These are phyloP conservation scores for Hirundichthys speculiger DNA, from an alignment of 2,113 vertebrate genomes.

Conservation along the genomic window DNA sequence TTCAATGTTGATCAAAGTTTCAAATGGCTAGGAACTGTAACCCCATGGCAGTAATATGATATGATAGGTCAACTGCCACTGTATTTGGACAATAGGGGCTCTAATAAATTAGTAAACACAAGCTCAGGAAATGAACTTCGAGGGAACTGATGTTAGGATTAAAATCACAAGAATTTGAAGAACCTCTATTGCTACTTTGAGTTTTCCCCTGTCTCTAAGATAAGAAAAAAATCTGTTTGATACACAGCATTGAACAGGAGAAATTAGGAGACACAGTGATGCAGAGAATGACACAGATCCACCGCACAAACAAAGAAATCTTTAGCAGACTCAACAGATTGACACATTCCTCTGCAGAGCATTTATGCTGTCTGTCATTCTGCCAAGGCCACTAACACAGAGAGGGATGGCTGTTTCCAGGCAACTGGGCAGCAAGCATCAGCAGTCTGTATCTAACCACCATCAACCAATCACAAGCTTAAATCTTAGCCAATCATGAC, in stretches of 20 bases:
- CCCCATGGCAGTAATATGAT: no score
- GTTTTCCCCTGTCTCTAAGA: no score
- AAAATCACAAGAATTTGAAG: not conserved
- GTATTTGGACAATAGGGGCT: no score
- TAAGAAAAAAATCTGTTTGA: no score
- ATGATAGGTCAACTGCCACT: no score
- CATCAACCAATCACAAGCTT: slow-evolving; percentile 66
- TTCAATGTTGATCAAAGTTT: no score
- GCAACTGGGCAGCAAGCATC: slow-evolving; percentile 75
- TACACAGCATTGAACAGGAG: not conserved
- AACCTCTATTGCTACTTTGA: no score
- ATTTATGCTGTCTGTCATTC: slow-evolving; percentile 78
- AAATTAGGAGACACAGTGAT: slow-evolving; percentile 11
- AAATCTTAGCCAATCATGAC: slow-evolving; percentile 70
- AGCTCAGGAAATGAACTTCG: not conserved
- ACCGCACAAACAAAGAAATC: slow-evolving; percentile 42
- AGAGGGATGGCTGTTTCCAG: slow-evolving; percentile 79
- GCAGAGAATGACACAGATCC: slow-evolving; percentile 23
- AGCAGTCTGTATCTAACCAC: slow-evolving; percentile 53
- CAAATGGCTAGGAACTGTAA: no score
- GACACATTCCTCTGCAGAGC: slow-evolving; percentile 72
- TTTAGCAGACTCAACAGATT: slow-evolving; percentile 55
- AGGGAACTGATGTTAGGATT: not conserved
- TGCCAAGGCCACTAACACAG: slow-evolving; percentile 80
- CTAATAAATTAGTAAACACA: no score